Conservation (phyloP, 1,140 invertebrate species). For the Micrasema minimum region DNA sequence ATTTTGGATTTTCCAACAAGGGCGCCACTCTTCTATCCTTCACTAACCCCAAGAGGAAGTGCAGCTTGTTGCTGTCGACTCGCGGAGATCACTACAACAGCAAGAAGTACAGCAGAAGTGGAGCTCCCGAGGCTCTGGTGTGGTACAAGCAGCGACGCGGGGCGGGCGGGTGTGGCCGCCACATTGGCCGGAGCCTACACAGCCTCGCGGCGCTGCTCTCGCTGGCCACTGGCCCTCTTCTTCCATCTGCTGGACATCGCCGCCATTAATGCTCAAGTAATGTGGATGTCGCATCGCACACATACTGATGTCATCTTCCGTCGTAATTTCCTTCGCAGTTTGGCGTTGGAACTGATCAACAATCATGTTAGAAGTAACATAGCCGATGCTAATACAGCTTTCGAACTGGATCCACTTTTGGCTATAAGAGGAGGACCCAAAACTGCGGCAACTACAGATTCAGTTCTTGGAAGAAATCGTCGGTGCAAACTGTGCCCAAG, state of each 20-base stretch:
- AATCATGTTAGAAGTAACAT: conserved; percentile 47
- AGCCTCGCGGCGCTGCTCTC: conserved; percentile 61
- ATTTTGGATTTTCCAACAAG: conserved; percentile 60
- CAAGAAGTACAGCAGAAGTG: conserved; percentile 29
- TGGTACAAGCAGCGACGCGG: conserved; percentile 48
- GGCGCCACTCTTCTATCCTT: conserved; percentile 52
- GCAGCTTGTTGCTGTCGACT: conserved; percentile 44
- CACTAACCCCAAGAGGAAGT: conserved; percentile 42
- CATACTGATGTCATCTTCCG: conserved; percentile 56
- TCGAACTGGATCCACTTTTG: conserved; percentile 45
- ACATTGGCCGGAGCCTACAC: conserved; percentile 56
- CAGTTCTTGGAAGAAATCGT: conserved; percentile 32
- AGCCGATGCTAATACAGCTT: conserved; percentile 18
- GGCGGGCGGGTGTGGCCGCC: conserved; percentile 32
- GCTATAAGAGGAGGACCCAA: conserved; percentile 49
- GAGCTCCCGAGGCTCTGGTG: conserved; percentile 43
- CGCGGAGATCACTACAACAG: conserved; percentile 42
- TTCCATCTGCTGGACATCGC: conserved; percentile 66
- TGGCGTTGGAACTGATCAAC: conserved; percentile 60
- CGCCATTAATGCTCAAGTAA: conserved; percentile 64
- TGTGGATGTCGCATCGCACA: conserved; percentile 59
- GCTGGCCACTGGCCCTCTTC: conserved; percentile 67
- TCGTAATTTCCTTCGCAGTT: conserved; percentile 60
- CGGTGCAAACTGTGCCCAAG: conserved; percentile 59
- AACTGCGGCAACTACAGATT: conserved; percentile 41